These are phyloP conservation scores for Cherax destructor DNA, from an alignment of 1,140 invertebrate species.

Conservation along the genomic window DNA sequence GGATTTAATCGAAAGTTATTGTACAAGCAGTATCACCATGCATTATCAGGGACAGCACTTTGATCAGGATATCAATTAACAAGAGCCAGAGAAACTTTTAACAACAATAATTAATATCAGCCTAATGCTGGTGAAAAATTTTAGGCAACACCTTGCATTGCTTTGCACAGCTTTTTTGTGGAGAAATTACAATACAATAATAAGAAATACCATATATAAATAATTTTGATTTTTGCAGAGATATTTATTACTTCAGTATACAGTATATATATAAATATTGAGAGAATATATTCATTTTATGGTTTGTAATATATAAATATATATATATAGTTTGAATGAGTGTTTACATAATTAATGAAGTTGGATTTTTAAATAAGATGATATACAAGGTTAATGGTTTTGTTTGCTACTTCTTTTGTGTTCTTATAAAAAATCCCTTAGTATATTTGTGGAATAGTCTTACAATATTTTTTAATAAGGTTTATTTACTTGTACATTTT, in stretches of 20 bases:
- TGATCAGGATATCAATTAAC: background rate
- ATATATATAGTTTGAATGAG: background rate
- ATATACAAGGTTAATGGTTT: background rate
- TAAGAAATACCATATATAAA: background rate
- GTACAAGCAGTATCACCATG: background rate
- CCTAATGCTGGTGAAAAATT: background rate
- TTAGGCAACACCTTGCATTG: background rate
- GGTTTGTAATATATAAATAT: background rate
- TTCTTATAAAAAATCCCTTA: background rate
- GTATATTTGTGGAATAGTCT: background rate
- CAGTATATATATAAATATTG: background rate
- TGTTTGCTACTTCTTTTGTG: background rate
- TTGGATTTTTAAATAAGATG: background rate
- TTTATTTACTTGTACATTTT: background rate
- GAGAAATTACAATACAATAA: background rate
- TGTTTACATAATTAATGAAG: background rate
- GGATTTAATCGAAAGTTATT: background rate
- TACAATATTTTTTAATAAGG: conserved; percentile 6
- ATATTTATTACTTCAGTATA: background rate
- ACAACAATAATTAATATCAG: background rate
- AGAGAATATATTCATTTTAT: background rate
- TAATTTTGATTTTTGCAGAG: background rate
- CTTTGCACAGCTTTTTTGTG: conserved; percentile 5
- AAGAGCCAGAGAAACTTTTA: background rate
- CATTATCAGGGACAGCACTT: background rate